Evolutionary conservation across 2,797 vertebrate species (phyloP), one percentile per base, ranked within the genome.

Genomic region (Lagocephalus sceleratus): DNA sequence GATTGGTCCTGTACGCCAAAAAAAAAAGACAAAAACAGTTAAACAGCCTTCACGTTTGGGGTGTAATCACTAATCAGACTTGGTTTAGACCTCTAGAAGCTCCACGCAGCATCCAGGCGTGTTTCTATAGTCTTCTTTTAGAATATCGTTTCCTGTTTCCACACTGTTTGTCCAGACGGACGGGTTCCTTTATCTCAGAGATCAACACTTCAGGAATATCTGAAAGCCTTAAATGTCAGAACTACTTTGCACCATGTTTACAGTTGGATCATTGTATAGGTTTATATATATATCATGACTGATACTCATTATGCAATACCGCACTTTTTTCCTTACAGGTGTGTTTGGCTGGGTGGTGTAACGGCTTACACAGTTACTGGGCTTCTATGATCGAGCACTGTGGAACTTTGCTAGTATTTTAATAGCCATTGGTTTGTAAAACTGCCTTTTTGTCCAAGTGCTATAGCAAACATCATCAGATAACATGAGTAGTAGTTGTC

Each of bases 181-280:
- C 81, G 43, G 58, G 58, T 82, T 81, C 74, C 64, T 79, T 86
- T 84, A 81, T 88, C 88, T 90, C 88, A 90, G 88, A 78, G 87
- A 90, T 85, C 81, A 82, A 85, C 85, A 78, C 84, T 76, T 78
- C 66, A 42, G 17, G 17, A 88, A 89, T 82, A 73, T 88, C 79
- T 84, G 75, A 88, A 92, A 90, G 90, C 91, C 91, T 92, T 91
- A 92, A 92, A 79, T 81, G 75, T 85, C 87, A 82, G 68, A 88
- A 81, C 85, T 88, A 79, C 85, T 89, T 88, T 88, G 85, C 87
- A 87, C 85, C 86, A 68, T 87, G 88, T 92, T 89, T 90, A 90
- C 89, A 83, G 85, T 85, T 60, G 47, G 62, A 85, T 87, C 71
- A 85, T 82, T 79, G 77, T 86, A 79, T 73, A 83, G 79, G 85